These are phyloP conservation scores for Lasioglossum lativentre DNA, from an alignment of 2,888 invertebrate genomes.

Conservation along the genomic window DNA sequence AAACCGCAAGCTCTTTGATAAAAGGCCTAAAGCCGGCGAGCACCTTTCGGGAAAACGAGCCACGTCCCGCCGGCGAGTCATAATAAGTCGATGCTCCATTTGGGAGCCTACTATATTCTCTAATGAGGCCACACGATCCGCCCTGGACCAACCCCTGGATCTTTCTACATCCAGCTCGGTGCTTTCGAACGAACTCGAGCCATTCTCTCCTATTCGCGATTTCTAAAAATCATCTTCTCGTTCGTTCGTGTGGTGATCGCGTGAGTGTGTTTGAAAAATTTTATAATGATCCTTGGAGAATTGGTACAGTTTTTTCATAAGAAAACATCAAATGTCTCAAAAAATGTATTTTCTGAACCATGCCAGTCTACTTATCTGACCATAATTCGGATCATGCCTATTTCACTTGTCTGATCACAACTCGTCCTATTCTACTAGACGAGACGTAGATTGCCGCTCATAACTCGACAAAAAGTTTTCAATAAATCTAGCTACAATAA, in stretches of 20 bases:
- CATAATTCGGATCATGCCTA: background rate
- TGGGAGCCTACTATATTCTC: conserved; percentile 41
- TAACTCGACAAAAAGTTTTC: background rate
- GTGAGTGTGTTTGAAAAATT: background rate
- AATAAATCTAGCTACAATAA: background rate
- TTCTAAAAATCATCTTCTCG: background rate
- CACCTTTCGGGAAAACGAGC: conserved; percentile 50
- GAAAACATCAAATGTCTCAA: background rate
- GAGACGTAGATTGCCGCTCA: background rate
- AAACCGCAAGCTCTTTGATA: conserved; percentile 69
- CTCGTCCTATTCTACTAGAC: background rate
- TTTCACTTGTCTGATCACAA: background rate
- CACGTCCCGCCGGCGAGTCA: conserved; percentile 24
- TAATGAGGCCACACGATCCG: conserved; percentile 18
- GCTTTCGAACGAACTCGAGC: background rate
- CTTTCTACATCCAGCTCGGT: background rate
- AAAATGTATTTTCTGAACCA: background rate
- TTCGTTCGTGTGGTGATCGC: no score
- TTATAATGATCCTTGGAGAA: background rate
- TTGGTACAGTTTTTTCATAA: background rate
- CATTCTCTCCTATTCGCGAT: background rate
- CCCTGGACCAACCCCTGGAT: background rate
- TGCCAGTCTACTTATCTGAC: background rate
- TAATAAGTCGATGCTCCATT: conserved; percentile 66
- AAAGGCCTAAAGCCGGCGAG: conserved; percentile 56